These are phyloP conservation scores for Drosophila anceps DNA, from an alignment of 2,888 invertebrate genomes.

Conservation along the genomic window DNA sequence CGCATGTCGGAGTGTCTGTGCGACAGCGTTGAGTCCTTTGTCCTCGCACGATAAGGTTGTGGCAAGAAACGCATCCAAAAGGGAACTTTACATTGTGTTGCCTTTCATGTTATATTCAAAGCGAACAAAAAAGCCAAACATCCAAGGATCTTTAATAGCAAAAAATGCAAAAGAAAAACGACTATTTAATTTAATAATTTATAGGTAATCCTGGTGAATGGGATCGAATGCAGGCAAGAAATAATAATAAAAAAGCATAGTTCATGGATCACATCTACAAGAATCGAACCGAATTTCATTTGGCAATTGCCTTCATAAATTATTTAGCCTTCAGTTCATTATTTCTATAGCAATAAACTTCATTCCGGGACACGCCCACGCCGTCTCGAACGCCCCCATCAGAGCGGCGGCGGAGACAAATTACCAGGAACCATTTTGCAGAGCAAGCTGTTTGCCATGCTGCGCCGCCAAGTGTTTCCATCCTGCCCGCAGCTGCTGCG, in stretches of 20 bases:
- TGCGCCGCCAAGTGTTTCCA: conserved; percentile 31
- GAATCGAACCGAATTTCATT: conserved; percentile 57
- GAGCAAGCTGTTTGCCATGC: conserved; percentile 62
- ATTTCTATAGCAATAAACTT: conserved; percentile 68
- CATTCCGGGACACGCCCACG: conserved; percentile 23
- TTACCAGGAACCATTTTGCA: conserved; percentile 64
- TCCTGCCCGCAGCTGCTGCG: conserved; percentile 16
- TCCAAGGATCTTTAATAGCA: not conserved
- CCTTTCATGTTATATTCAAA: conserved; percentile 20
- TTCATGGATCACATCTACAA: conserved; percentile 27
- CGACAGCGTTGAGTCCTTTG: conserved; percentile 41
- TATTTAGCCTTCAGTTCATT: conserved; percentile 64
- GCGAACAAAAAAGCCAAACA: not conserved
- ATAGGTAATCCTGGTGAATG: conserved; percentile 12
- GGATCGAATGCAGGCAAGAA: not conserved
- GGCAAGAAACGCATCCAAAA: conserved; percentile 12
- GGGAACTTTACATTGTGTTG: conserved; percentile 22
- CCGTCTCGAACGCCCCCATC: conserved; percentile 7
- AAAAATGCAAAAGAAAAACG: not conserved
- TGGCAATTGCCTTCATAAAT: conserved; percentile 70
- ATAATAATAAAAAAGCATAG: not conserved
- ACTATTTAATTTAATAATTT: conserved; percentile 29
- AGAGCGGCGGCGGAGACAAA: conserved; percentile 54
- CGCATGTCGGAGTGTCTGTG: conserved; percentile 19
- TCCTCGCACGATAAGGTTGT: conserved; percentile 36